Percentiles rank a stretch among this genome's conserved stretches.
These are phyloP conservation scores for Drosophila formosana DNA, from an alignment of 2,888 invertebrate genomes.

Conservation along the genomic window DNA sequence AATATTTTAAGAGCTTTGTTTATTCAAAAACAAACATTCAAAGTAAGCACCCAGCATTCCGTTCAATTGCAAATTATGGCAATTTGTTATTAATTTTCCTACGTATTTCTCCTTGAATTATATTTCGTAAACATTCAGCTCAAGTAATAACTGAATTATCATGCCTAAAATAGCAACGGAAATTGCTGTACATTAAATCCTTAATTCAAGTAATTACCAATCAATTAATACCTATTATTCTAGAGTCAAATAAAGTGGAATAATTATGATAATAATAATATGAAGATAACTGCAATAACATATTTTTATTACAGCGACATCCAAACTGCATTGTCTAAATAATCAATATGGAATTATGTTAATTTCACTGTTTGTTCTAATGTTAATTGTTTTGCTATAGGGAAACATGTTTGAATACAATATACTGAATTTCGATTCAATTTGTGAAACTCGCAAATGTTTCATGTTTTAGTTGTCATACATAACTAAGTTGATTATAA, in stretches of 20 bases:
- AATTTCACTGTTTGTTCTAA: background rate
- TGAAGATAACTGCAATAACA: background rate
- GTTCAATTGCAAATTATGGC: background rate
- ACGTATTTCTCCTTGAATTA: too few species aligned
- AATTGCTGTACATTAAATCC: background rate
- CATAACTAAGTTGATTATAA: background rate
- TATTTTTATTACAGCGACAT: background rate
- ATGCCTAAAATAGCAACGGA: background rate
- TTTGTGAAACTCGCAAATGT: too few species aligned
- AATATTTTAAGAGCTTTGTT: background rate
- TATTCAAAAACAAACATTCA: background rate
- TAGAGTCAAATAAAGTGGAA: background rate
- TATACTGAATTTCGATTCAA: background rate
- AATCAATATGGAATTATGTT: conserved; percentile 3
- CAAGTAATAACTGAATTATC: background rate
- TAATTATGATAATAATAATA: background rate
- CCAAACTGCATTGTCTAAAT: background rate
- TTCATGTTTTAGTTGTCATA: too few species aligned
- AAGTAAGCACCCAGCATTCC: background rate
- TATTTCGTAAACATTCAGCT: background rate
- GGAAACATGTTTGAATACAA: background rate
- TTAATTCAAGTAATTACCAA: background rate
- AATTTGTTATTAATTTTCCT: background rate
- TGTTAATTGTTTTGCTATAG: background rate
- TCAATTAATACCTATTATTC: background rate